phyloP scores from a whole-genome alignment of 1,140 invertebrate species.

The Drosophila tristis region DNA sequence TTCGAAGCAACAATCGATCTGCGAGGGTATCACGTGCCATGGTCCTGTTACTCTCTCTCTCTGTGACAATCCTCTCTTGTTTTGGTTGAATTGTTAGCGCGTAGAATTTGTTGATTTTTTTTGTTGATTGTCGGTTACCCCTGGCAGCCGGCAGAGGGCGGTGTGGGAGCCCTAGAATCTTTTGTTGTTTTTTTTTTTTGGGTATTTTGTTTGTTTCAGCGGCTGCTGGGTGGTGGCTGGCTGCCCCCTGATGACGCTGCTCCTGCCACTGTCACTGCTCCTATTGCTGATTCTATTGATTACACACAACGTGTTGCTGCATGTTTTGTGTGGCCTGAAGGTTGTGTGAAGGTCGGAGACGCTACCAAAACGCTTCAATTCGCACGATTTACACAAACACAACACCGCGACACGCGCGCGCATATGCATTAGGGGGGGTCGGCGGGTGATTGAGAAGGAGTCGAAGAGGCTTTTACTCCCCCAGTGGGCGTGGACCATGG shows the following conservation, averaged over 20 bases:
- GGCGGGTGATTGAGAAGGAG: too few species aligned
- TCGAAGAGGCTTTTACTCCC: too few species aligned
- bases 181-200: conserved; percentile 13
- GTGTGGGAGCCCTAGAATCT: conserved; percentile 3
- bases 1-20: too few species aligned
- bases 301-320: conserved; percentile 75
- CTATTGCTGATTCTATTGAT: conserved; percentile 64
- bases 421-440: not conserved
- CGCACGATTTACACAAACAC: conserved; percentile 18
- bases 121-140: conserved; percentile 48
- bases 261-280: conserved; percentile 13
- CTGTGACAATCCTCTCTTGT: too few species aligned
- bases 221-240: conserved; percentile 18
- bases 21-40: too few species aligned
- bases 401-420: conserved; percentile 16
- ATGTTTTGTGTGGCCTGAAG: conserved; percentile 55
- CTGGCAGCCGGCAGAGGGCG: conserved; percentile 58
- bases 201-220: conserved; percentile 53
- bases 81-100: conserved; percentile 36
- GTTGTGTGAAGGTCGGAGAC: conserved; percentile 80
- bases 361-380: conserved; percentile 21
- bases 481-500: conserved; percentile 17
- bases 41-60: too few species aligned
- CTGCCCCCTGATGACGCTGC: too few species aligned
- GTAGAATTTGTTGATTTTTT: conserved; percentile 73